Evolutionary conservation across 2,113 vertebrate species (phyloP).

Genomic region (Glaucidium brasilianum): DNA sequence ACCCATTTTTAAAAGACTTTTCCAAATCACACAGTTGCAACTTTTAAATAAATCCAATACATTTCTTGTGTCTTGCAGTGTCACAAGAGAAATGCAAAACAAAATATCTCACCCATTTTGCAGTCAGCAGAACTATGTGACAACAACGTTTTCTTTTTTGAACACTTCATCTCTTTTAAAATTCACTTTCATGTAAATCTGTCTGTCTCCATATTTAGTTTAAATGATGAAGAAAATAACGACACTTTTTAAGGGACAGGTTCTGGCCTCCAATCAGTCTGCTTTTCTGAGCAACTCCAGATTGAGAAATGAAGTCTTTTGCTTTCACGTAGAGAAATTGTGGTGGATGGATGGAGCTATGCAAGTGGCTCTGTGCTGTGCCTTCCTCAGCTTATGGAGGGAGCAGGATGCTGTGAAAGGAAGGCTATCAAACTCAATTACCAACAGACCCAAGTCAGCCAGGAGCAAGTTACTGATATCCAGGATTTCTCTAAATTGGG

Average conservation of each 20-base stretch:
- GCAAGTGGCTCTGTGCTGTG: not conserved
- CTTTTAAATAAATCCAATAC: not conserved
- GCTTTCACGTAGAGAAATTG: not conserved
- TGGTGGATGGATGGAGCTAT: not conserved
- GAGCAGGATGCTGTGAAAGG: not conserved
- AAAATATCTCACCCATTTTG: not conserved
- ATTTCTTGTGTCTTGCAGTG: not conserved
- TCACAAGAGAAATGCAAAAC: not conserved
- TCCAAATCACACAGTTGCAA: not conserved
- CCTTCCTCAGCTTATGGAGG: not conserved
- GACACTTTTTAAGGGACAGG: not conserved
- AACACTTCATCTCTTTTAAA: not conserved
- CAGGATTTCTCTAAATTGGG: not conserved
- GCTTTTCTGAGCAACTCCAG: not conserved
- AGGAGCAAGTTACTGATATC: not conserved
- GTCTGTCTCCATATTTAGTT: not conserved
- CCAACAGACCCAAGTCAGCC: not conserved
- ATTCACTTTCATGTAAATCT: not conserved
- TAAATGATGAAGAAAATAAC: not conserved
- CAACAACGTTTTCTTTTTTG: not conserved
- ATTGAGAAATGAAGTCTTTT: not conserved
- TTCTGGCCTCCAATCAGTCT: not conserved
- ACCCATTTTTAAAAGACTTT: not conserved
- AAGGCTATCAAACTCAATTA: not conserved
- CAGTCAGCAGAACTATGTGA: not conserved